A percentile compares a stretch with the other conserved stretches of the same genome.
Conservation (phyloP, 2,797 vertebrate species). For the Coendou prehensilis region DNA sequence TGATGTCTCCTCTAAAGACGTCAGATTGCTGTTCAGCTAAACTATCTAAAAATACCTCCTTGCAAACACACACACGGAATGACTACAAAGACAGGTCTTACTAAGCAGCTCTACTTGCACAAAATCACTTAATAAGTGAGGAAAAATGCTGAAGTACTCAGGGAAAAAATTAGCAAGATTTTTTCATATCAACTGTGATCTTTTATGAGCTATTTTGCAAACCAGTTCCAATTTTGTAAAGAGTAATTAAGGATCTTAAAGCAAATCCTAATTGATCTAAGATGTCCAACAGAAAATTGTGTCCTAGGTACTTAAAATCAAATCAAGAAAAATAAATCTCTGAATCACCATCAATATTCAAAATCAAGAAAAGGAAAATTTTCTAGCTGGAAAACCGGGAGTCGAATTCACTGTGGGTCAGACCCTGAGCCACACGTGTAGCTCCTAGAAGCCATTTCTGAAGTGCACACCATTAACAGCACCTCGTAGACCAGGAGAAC, state of each 20-base stretch:
- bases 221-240: slow-evolving; percentile 64
- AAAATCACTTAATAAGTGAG: slow-evolving; percentile 83
- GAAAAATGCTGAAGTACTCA: slow-evolving; percentile 66
- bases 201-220: slow-evolving; percentile 79
- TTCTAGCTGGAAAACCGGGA: slow-evolving; percentile 21
- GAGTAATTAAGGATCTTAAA: slow-evolving; percentile 64
- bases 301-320: slow-evolving; percentile 37
- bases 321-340: slow-evolving; percentile 56
- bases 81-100: slow-evolving; percentile 86
- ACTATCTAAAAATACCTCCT: slow-evolving; percentile 83
- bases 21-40: slow-evolving; percentile 83
- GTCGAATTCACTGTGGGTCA: neutral
- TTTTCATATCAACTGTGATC: slow-evolving; percentile 74
- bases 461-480: neutral
- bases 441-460: neutral
- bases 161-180: slow-evolving; percentile 68
- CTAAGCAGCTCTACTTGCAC: slow-evolving; percentile 83
- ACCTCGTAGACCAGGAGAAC: neutral
- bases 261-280: slow-evolving; percentile 65
- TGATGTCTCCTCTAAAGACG: slow-evolving; percentile 80
- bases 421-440: neutral
- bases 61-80: slow-evolving; percentile 83
- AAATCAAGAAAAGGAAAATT: slow-evolving; percentile 24
- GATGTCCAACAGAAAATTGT: slow-evolving; percentile 48
- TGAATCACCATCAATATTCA: slow-evolving; percentile 39